Evolutionary conservation across 2,113 vertebrate genomes (phyloP), one percentile per base, ranked within the genome.

Genomic region (Athene cunicularia): DNA sequence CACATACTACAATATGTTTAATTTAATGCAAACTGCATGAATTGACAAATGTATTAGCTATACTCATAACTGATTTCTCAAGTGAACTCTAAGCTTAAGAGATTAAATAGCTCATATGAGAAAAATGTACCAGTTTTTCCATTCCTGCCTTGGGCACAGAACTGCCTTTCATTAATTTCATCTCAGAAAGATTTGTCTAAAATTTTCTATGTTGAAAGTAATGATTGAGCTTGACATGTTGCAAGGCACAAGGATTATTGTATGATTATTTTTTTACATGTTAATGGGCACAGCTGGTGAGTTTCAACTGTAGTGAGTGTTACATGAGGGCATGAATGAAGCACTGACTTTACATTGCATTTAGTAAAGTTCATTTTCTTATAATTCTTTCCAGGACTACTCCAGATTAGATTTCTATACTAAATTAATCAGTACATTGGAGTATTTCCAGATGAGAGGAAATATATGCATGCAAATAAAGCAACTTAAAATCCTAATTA

Each of bases 401-500:
- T 84, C 43, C 47, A 84, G 60, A 49, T 76, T 70, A 77, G 26
- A 59, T 53, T 90, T 80, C 62, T 88, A 35, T 49, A 76, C 37
- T 71, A 53, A 70, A 56, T 86, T 73, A 93, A 89, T 88, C 55
- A 81, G 50, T 62, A 50, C 20, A 23, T 6, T 84, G 52, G 52
- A 94, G 67, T 87, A 55, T 33, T 93, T 96, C 94, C 84, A 96
- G 60, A 87, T 55, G 37, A 81, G 15, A 91, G 19, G n/a, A 89
- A 91, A 85, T 70, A 87, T 6, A 47, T 62, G 11, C 32, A 80
- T 74, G 64, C 20, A 95, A 96, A 86, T 79, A 91, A 91, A 84
- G 18, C 45, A 83, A 81, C 15, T 59, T 63, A 43, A 87, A 91
- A 80, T 45, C 14, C n/a, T 77, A 76, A 41, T 80, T 93, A 90